Base-by-base conservation (phyloP, 2,113 vertebrate genomes). In the Salminus brasiliensis region DNA sequence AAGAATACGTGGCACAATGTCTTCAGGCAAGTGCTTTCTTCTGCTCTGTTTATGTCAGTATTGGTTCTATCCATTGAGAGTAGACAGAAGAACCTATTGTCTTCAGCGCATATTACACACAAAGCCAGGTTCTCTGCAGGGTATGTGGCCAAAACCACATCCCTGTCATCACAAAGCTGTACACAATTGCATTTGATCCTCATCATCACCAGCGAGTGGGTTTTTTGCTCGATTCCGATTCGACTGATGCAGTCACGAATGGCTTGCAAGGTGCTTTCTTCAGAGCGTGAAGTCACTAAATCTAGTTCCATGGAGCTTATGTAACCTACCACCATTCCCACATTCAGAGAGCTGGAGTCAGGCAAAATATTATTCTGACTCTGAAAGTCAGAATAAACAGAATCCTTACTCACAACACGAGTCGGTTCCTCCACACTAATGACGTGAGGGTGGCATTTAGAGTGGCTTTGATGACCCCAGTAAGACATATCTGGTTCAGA, bases 1-100 rank as follows among this genome's bases (percentile, higher is more conserved):
- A 97, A 97, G 80, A 99, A 99, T 57, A 98, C 97, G 7, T 99
- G 97, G 78, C 97, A 99, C 78, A 96, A 96, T 0, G 95, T 95
- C 60, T 95, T 92, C 81, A 97, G 73, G 65, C 86, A 39, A 0
- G 88, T 88, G 36, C 84, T 76, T 5, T 88, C 74, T 7, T 89
- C 92, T 89, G 57, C 92, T 92, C 0, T 93, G 90, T 23, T 93
- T 86, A 15, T 81, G 85, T 18, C 91, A 88, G 2, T 93, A 92
- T 1, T 95, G 89, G 1, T 88, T 69, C 29, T 91, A 92, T 81
- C 95, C 88, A 95, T 95, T 21, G 97, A 98, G 82, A 98, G 96
- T 9, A 99, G 84, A 36, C 97, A 97, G 27, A 98, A 97, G 81
- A 98, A 96, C 5, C 97, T 92, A 9, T 94, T 90, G 12, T 99